A percentile compares a stretch with the other conserved stretches of the same genome.
Evolutionary conservation across 2,797 vertebrate species (phyloP).

Genomic region (Sitta carolinensis): DNA sequence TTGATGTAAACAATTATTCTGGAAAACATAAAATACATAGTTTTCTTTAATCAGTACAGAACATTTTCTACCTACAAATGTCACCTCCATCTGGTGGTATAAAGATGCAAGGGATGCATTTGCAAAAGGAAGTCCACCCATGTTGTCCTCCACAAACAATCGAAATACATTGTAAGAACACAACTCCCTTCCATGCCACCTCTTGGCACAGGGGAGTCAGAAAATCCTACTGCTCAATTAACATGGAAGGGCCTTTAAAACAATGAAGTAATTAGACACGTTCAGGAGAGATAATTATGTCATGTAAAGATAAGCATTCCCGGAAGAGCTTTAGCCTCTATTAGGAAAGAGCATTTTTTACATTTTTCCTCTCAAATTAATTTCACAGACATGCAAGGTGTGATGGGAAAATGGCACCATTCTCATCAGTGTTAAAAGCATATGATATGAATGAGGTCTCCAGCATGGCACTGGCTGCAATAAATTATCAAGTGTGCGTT

Average conservation of each 20-base stretch:
- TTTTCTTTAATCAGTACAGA: neutral
- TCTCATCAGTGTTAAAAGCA: constrained; percentile 80
- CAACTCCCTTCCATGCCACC: neutral
- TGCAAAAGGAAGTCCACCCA: neutral
- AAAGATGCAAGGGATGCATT: neutral
- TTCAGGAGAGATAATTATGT: constrained; percentile 62
- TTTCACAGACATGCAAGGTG: neutral
- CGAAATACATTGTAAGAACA: neutral
- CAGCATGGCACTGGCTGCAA: constrained; percentile 48
- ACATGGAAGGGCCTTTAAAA: constrained; percentile 39
- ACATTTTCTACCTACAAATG: neutral
- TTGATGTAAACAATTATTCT: neutral
- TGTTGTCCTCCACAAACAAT: neutral
- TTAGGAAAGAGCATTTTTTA: constrained; percentile 44
- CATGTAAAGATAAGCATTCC: constrained; percentile 60
- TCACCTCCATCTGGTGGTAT: neutral
- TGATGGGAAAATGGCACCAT: constrained; percentile 31
- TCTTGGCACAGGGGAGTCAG: neutral
- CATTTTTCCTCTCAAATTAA: constrained; percentile 16
- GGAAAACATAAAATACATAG: neutral
- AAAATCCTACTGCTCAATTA: constrained; percentile 13
- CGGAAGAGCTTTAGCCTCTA: constrained; percentile 30
- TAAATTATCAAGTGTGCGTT: constrained; percentile 77
- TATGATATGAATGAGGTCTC: constrained; percentile 63
- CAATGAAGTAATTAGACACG: constrained; percentile 47